phyloP scores from a whole-genome alignment of 2,113 vertebrate species.

The Sphyrna mokarran region DNA sequence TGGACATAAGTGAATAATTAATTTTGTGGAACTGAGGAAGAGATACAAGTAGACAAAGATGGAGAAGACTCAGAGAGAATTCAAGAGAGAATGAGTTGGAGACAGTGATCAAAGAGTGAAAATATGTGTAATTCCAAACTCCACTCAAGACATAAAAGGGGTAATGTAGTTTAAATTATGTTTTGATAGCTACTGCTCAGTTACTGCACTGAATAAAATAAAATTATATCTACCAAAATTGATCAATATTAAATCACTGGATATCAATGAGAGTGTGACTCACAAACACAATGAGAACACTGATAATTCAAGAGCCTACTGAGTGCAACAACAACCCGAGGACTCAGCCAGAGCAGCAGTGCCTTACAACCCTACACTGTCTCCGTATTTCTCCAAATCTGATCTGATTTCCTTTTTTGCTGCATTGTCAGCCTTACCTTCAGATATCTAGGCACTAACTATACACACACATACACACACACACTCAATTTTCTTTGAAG shows the following conservation, averaged over 20 bases:
- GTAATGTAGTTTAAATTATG: not conserved
- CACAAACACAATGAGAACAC: not conserved
- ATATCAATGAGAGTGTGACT: not conserved
- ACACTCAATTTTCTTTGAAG: no score
- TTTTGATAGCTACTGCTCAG: not conserved
- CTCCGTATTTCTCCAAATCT: not conserved
- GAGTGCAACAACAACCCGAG: not conserved
- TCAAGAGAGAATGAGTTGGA: not conserved
- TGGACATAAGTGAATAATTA: not conserved
- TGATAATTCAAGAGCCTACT: not conserved
- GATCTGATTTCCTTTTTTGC: not conserved
- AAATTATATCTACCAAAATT: not conserved
- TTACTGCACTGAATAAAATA: not conserved
- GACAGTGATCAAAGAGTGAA: not conserved
- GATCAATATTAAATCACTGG: not conserved
- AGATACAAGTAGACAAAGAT: not conserved
- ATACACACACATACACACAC: no score
- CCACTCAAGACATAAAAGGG: not conserved
- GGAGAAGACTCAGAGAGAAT: not conserved
- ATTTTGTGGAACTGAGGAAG: not conserved
- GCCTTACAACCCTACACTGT: not conserved
- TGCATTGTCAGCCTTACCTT: not conserved
- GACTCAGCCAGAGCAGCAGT: no score
- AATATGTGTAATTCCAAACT: not conserved
- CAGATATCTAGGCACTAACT: not conserved